These are phyloP conservation scores for Megalonaias nervosa DNA, from an alignment of 1,140 invertebrate genomes.

Conservation along the genomic window DNA sequence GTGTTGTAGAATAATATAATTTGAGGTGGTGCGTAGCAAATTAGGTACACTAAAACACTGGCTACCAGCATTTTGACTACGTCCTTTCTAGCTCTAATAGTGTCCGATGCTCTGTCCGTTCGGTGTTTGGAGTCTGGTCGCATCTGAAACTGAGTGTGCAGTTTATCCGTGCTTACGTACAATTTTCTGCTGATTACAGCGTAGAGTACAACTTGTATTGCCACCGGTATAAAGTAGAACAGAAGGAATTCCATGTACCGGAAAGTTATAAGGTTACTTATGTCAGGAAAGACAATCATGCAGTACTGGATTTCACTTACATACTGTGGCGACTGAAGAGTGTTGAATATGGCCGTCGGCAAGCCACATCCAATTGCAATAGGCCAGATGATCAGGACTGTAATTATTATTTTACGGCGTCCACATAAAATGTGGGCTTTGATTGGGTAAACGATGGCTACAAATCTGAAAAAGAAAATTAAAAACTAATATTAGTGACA, in stretches of 20 bases:
- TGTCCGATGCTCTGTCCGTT: constrained; percentile 50
- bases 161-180: constrained; percentile 63
- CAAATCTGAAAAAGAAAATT: constrained; percentile 38
- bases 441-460: constrained; percentile 65
- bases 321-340: constrained; percentile 34
- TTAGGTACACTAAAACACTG: constrained; percentile 68
- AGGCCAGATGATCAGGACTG: constrained; percentile 67
- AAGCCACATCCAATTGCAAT: constrained; percentile 58
- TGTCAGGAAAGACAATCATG: constrained; percentile 46
- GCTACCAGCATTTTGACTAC: constrained; percentile 71
- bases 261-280: constrained; percentile 50
- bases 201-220: constrained; percentile 62
- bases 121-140: constrained; percentile 43
- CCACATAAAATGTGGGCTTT: constrained; percentile 69
- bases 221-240: constrained; percentile 68
- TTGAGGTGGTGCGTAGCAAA: constrained; percentile 69
- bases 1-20: constrained; percentile 69
- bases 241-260: constrained; percentile 67
- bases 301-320: constrained; percentile 48
- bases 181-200: constrained; percentile 64
- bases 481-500: no score
- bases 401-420: constrained; percentile 58
- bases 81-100: constrained; percentile 53
- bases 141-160: constrained; percentile 61
- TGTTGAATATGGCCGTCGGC: constrained; percentile 67